phyloP scores from a whole-genome alignment of 2,113 vertebrate genomes.

The Agelaius tricolor region DNA sequence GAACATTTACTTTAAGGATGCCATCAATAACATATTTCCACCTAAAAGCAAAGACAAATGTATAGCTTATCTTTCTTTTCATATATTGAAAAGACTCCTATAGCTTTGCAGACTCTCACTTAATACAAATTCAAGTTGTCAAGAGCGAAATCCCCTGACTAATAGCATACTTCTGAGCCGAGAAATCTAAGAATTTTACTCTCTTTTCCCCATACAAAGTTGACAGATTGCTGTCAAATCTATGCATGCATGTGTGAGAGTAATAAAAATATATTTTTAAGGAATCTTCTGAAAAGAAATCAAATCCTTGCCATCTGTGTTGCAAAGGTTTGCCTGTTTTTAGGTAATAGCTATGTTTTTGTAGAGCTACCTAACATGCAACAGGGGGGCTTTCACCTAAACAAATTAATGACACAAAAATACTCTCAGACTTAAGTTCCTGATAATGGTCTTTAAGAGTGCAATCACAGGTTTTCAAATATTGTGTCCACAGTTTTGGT shows the following conservation, averaged over 20 bases:
- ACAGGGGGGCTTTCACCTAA: not conserved
- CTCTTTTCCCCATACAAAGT: not conserved
- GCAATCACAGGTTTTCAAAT: not conserved
- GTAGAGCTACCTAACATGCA: not conserved
- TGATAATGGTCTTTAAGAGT: not conserved
- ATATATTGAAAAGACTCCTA: not conserved
- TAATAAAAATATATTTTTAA: not conserved
- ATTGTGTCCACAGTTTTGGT: not conserved
- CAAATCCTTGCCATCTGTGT: not conserved
- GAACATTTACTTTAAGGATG: constrained; percentile 89
- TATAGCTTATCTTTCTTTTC: not conserved
- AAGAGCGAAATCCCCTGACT: not conserved
- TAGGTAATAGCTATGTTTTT: not conserved
- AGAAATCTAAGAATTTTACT: not conserved
- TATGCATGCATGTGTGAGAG: not conserved
- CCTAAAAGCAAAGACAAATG: constrained; percentile 73
- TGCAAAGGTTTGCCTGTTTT: not conserved
- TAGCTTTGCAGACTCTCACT: not conserved
- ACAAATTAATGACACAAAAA: not conserved
- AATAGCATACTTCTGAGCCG: not conserved
- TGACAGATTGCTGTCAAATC: not conserved
- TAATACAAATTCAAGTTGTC: not conserved
- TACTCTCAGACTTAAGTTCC: not conserved
- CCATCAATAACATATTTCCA: constrained; percentile 88
- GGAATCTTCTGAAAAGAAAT: not conserved